Evolutionary conservation across 2,113 vertebrate genomes (phyloP).

Genomic region (Neogobius melanostomus): DNA sequence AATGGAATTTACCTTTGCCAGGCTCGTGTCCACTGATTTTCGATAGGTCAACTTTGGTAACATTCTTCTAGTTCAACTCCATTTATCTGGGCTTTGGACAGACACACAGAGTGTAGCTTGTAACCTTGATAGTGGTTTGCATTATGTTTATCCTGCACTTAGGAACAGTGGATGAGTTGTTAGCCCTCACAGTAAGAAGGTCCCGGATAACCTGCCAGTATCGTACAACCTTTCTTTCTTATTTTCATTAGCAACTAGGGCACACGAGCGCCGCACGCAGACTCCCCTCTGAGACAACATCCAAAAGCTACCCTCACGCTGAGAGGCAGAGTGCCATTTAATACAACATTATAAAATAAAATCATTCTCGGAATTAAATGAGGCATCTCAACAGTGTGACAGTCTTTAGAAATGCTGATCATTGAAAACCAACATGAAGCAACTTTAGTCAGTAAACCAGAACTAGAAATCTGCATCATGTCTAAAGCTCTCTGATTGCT

Average conservation of each 20-base stretch:
- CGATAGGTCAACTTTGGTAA: neutral
- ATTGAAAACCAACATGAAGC: conserved; percentile 2
- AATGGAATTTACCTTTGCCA: neutral
- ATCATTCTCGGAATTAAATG: conserved; percentile 5
- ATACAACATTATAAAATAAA: neutral
- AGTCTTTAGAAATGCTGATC: conserved; percentile 9
- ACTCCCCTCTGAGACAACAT: neutral
- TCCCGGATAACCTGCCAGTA: no score
- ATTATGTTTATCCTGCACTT: no score
- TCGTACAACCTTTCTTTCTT: neutral
- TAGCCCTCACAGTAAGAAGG: no score
- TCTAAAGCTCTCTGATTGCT: conserved; percentile 21
- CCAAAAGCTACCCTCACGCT: neutral
- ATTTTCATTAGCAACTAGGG: neutral
- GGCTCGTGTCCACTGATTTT: neutral
- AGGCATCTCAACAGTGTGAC: conserved; percentile 4
- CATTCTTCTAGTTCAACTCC: neutral
- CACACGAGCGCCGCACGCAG: neutral
- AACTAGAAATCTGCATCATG: conserved; percentile 16
- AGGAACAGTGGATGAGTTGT: no score
- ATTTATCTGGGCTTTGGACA: neutral
- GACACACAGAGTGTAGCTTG: neutral
- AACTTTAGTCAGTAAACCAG: conserved; percentile 12
- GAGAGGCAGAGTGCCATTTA: neutral
- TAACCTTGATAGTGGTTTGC: no score